A percentile compares a stretch with the other conserved stretches of the same genome.
phyloP scores from a whole-genome alignment of 2,797 vertebrate species.

The Gadopsis marmoratus region DNA sequence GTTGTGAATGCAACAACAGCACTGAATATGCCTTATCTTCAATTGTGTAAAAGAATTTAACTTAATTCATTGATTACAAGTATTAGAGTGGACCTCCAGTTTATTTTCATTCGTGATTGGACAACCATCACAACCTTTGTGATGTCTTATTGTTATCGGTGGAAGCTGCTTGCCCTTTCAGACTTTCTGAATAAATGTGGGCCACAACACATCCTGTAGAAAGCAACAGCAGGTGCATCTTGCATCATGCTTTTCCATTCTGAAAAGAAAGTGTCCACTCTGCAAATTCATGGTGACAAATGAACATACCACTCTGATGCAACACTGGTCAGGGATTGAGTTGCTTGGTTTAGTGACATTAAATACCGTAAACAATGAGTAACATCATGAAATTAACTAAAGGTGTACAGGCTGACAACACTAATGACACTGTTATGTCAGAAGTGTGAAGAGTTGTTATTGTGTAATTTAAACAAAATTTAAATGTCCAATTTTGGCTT shows the following conservation, averaged over 20 bases:
- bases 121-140: not conserved
- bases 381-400: not conserved
- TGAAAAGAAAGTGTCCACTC: constrained; percentile 66
- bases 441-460: not conserved
- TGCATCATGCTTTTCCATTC: constrained; percentile 73
- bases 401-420: not conserved
- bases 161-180: not conserved
- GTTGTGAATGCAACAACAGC: not conserved
- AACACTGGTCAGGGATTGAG: constrained; percentile 67
- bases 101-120: not conserved
- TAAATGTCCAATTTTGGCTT: not conserved
- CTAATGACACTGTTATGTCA: not conserved
- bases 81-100: not conserved
- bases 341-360: constrained; percentile 33
- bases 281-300: constrained; percentile 65
- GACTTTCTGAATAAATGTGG: not conserved
- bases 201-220: constrained; percentile 35
- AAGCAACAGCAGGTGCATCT: constrained; percentile 71
- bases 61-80: not conserved
- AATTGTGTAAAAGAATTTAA: not conserved
- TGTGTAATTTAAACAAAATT: no score
- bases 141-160: not conserved
- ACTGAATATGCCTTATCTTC: not conserved
- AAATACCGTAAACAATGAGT: not conserved
- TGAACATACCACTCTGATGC: constrained; percentile 69